These are phyloP conservation scores for Megaptera novaeangliae DNA, from an alignment of 2,113 vertebrate genomes.

Conservation along the genomic window DNA sequence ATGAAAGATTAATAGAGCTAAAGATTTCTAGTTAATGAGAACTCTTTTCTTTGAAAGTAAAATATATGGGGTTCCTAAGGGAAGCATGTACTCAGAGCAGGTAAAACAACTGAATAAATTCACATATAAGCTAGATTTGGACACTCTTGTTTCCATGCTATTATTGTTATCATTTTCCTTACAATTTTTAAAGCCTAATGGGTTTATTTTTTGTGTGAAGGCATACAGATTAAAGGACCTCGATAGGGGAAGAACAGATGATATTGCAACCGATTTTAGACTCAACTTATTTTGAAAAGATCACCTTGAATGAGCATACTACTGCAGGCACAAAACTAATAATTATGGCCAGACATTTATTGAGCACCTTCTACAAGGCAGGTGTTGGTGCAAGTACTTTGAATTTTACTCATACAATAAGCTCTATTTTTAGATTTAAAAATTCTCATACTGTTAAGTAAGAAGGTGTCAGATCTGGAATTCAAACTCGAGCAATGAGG, in stretches of 20 bases:
- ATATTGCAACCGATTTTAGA: background rate
- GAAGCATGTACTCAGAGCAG: background rate
- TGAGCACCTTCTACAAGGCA: background rate
- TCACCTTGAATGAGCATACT: background rate
- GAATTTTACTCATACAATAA: background rate
- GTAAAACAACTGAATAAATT: slow-evolving; percentile 5
- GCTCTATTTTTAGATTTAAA: background rate
- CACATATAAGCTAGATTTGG: background rate
- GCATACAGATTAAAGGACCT: background rate
- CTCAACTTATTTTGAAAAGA: background rate
- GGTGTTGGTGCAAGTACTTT: background rate
- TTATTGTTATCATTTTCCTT: background rate
- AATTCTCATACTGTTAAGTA: background rate
- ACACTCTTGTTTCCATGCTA: background rate
- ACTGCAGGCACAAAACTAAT: background rate
- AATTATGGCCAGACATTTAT: background rate
- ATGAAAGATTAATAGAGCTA: slow-evolving; percentile 33
- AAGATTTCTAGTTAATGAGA: slow-evolving; percentile 14
- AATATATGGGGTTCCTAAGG: background rate
- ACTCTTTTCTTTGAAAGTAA: background rate
- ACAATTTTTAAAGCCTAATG: background rate
- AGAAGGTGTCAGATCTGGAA: background rate
- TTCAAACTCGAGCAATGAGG: background rate
- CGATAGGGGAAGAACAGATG: background rate
- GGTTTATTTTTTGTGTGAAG: background rate